Base-by-base conservation (phyloP, 2,797 vertebrate species). In the Poecilia picta region DNA sequence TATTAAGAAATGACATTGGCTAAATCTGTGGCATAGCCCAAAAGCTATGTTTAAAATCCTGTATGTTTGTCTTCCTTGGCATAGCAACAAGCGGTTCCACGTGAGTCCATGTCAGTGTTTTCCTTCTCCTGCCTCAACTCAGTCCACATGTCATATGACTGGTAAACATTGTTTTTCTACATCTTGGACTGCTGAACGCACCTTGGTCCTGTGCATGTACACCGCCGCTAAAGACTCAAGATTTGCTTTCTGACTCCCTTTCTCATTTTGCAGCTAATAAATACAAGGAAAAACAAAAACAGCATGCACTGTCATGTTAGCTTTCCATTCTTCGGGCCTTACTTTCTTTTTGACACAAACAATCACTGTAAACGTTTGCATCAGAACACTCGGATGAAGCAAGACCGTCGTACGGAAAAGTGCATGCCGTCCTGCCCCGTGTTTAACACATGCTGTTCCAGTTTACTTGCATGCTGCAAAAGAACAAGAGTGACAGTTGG, bases 111-210 rank as follows among this genome's bases (percentile, higher is more conserved):
- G 80, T 75, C 73, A n/a, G 57, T 75, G 68, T 46, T 72, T 89
- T 90, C 84, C 77, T 33, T 72, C 74, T 57, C 72, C 51, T 6
- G 4, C 57, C 81, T 85, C 49, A 4, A 76, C 73, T 82, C 77
- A 81, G 82, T 77, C 86, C 55, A 53, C 77, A 74, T 49, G 76
- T 90, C 89, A 89, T 76, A 83, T 85, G 90, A 93, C 84, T 36
- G 23, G 70, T 81, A 79, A 18, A 86, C 76, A 78, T 59, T 75
- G 74, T 87, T 87, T 59, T 83, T 83, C 83, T 81, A 77, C 80
- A 83, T 85, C 77, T 82, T 36, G 18, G 57, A 31, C 79, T 41
- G 45, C 51, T 73, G 45, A 79, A 81, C 11, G 0, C 83, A 82
- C 80, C 73, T 49, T 31, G 33, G 66, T 78, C 76, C 72, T 31